Evolutionary conservation across 2,888 invertebrate species (phyloP).

Genomic region (Orchesellides sinensis): DNA sequence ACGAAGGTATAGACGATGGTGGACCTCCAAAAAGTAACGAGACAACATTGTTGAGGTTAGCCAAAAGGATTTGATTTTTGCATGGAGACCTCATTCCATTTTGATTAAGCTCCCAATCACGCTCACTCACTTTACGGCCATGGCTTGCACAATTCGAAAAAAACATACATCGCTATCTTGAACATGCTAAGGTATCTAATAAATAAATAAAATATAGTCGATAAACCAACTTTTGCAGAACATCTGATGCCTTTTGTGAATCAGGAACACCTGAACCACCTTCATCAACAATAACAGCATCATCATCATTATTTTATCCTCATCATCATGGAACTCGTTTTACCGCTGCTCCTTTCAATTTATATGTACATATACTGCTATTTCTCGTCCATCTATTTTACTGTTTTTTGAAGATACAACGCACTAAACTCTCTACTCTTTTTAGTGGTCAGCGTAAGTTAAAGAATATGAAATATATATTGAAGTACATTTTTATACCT

Average conservation of each 20-base stretch:
- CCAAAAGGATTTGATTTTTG: conserved; percentile 61
- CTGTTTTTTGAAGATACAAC: conserved; percentile 22
- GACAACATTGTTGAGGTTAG: conserved; percentile 56
- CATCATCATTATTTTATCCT: conserved; percentile 43
- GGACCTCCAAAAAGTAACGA: conserved; percentile 60
- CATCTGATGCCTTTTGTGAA: conserved; percentile 42
- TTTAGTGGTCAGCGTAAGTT: background rate
- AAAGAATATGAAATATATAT: too few species aligned
- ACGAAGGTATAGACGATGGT: conserved; percentile 25
- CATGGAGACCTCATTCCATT: conserved; percentile 68
- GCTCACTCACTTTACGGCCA: conserved; percentile 32
- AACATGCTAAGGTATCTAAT: background rate
- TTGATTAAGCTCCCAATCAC: conserved; percentile 67
- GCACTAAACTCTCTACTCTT: background rate
- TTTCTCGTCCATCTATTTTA: conserved; percentile 37
- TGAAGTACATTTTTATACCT: too few species aligned
- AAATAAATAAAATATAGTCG: background rate
- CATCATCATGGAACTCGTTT: conserved; percentile 71
- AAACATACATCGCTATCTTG: background rate
- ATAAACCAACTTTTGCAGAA: conserved; percentile 15
- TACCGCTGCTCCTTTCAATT: conserved; percentile 65
- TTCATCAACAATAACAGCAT: conserved; percentile 17
- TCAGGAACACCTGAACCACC: conserved; percentile 49
- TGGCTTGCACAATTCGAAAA: conserved; percentile 21
- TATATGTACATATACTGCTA: conserved; percentile 20